phyloP scores from a whole-genome alignment of 1,140 invertebrate species.

The Popillia japonica region DNA sequence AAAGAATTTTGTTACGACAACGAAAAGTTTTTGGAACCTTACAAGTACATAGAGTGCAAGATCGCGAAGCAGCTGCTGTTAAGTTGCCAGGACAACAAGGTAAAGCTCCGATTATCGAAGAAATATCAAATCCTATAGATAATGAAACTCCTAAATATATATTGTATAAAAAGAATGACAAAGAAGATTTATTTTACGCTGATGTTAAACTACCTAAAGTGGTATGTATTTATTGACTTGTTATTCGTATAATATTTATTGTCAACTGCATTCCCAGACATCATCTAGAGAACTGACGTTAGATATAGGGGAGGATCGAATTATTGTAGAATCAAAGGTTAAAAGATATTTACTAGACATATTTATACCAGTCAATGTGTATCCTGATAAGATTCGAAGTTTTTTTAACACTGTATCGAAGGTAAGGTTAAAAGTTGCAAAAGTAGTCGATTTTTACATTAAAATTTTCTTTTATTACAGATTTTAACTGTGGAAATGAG shows the following conservation, averaged over 20 bases:
- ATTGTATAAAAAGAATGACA: conserved; percentile 57
- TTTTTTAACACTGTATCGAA: conserved; percentile 69
- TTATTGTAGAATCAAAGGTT: conserved; percentile 69
- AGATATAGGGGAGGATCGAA: conserved; percentile 76
- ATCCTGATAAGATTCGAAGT: conserved; percentile 67
- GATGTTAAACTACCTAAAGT: conserved; percentile 64
- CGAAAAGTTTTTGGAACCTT: conserved; percentile 75
- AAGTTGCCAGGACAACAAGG: conserved; percentile 62
- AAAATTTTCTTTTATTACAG: conserved; percentile 54
- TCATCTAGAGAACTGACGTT: conserved; percentile 68
- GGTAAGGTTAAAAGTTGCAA: conserved; percentile 59
- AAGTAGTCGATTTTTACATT: conserved; percentile 20
- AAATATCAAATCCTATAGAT: conserved; percentile 55
- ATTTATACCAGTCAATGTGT: conserved; percentile 70
- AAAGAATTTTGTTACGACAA: conserved; percentile 68
- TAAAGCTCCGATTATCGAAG: conserved; percentile 59
- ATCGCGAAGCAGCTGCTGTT: conserved; percentile 61
- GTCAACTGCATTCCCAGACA: conserved; percentile 62
- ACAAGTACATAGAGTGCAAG: conserved; percentile 75
- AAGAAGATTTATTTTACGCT: conserved; percentile 57
- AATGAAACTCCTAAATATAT: conserved; percentile 57
- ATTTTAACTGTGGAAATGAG: conserved; percentile 59
- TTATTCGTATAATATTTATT: conserved; percentile 3
- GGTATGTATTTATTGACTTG: conserved; percentile 46
- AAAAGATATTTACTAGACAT: conserved; percentile 71